Base-by-base conservation (phyloP, 92 coral and sea anemone genomes). In the Palythoa caribaeorum region DNA sequence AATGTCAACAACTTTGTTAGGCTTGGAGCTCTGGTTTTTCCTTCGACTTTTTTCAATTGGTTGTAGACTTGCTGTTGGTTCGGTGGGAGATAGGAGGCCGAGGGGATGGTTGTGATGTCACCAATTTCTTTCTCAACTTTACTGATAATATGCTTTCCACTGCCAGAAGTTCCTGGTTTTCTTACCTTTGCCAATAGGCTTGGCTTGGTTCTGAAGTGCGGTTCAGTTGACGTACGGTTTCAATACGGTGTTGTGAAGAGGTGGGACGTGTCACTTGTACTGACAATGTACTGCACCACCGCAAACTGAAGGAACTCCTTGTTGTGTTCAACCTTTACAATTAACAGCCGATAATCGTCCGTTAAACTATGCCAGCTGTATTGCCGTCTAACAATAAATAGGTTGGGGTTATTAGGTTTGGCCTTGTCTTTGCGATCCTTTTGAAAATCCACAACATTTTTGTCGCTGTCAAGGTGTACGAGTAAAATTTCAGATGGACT, bases 161-260 rank as follows among this genome's bases (percentile, higher is more conserved):
- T 90, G 21, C 70, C 77, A 28, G 83, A 79, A 8, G 62, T 21
- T n/a, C 92, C 90, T 38, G 89, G 16, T 65, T 76, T 37, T 83
- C 91, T 59, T 9, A 92, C 85, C 50, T 74, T 90, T 35, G 69
- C 73, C 17, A 92, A 62, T 5, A 92, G 87, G 76, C 89, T 87
- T 38, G 95, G 93, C 83, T 92, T 92, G 47, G 91, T 92, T 87
- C 95, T 65, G 13, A 86, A 47, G 20, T 92, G 88, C 17, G 94
- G 84, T 57, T 85, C 87, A 37, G 12, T 70, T 21, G n/a, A 48
- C 55, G 68, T 77, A 75, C 79, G 86, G 72, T 83, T 39, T 44
- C 92, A 90, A 44, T 80, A 65, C 16, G 85, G 68, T 38, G 51
- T 81, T 48, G 52, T 78, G 19, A 90, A 87, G 55, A 87, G 83